These are phyloP conservation scores for Aelia acuminata DNA, from an alignment of 2,888 invertebrate genomes.

Conservation along the genomic window DNA sequence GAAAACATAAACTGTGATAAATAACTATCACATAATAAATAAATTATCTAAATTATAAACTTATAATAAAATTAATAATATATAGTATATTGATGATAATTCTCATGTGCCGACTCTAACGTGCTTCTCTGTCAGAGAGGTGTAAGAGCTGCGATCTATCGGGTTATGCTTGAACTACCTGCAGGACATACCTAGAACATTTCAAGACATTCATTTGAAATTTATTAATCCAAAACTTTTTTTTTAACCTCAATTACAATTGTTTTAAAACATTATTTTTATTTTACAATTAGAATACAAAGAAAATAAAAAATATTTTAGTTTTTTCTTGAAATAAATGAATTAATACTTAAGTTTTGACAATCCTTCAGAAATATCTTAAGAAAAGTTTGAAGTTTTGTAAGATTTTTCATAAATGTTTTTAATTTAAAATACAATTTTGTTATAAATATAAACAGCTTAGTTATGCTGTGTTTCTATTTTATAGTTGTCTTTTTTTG, in stretches of 20 bases:
- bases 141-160: conserved; percentile 8
- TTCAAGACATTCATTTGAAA: neutral
- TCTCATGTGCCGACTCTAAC: neutral
- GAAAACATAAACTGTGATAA: too few relatives aligned
- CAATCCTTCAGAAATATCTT: neutral
- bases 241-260: neutral
- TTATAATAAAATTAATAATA: neutral
- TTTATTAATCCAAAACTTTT: neutral
- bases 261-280: neutral
- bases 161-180: neutral
- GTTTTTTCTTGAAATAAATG: neutral
- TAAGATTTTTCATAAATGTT: neutral
- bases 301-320: neutral
- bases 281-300: neutral
- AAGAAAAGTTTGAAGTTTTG: neutral
- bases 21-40: too few relatives aligned
- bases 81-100: neutral
- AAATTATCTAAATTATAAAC: neutral
- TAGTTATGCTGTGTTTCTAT: too few relatives aligned
- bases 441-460: neutral
- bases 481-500: too few relatives aligned
- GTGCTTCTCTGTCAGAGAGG: neutral
- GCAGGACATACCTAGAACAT: neutral
- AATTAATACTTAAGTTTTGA: neutral
- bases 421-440: neutral